These are phyloP conservation scores for Drosophila prostipennis DNA, from an alignment of 2,888 invertebrate genomes.

Conservation along the genomic window DNA sequence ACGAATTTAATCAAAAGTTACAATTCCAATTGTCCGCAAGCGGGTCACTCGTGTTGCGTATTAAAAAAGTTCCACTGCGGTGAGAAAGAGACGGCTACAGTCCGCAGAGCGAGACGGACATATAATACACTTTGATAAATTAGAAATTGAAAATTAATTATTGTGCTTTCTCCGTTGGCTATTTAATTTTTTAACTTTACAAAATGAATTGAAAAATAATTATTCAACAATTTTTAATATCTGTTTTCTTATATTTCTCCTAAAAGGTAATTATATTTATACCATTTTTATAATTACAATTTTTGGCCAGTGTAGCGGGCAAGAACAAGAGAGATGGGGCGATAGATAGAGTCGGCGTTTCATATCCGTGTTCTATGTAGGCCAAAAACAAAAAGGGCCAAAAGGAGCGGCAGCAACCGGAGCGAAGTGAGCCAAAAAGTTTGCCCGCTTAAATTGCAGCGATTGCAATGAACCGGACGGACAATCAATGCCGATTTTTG, in stretches of 20 bases:
- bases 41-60: constrained; percentile 80
- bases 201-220: too few relatives aligned
- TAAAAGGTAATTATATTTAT: too few relatives aligned
- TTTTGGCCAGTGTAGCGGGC: not conserved
- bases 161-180: too few relatives aligned
- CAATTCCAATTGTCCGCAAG: constrained; percentile 80
- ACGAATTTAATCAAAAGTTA: constrained; percentile 82
- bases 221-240: too few relatives aligned
- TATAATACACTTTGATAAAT: not conserved
- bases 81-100: constrained; percentile 30
- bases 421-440: constrained; percentile 38
- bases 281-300: not conserved
- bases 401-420: constrained; percentile 3
- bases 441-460: constrained; percentile 45
- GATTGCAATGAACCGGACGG: constrained; percentile 42
- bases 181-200: too few relatives aligned
- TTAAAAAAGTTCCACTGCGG: constrained; percentile 71
- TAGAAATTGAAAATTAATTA: too few relatives aligned
- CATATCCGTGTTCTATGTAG: constrained; percentile 42
- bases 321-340: constrained; percentile 4
- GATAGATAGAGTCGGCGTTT: constrained; percentile 27
- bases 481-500: constrained; percentile 46
- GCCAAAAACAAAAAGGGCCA: constrained; percentile 44
- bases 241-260: too few relatives aligned
- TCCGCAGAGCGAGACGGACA: not conserved